These are phyloP conservation scores for Myzus persicae DNA, from an alignment of 1,140 invertebrate species.

Conservation along the genomic window DNA sequence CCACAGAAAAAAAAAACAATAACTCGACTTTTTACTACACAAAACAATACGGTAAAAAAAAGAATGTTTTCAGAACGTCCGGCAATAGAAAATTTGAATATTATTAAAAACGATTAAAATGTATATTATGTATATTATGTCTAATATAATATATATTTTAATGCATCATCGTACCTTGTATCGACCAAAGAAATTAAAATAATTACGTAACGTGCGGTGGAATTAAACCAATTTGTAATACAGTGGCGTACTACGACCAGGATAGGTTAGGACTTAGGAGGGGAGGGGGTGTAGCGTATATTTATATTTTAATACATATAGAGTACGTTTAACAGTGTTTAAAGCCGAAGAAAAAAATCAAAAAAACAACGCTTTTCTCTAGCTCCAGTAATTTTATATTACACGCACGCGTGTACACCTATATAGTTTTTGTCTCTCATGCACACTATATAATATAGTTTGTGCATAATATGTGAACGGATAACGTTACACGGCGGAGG, in stretches of 20 bases:
- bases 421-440: neutral
- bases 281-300: no score
- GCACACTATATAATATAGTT: neutral
- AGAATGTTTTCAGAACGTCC: slow-evolving; percentile 15
- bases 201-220: neutral
- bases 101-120: slow-evolving; percentile 29
- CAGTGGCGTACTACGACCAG: neutral
- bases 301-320: neutral
- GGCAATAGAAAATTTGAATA: slow-evolving; percentile 16
- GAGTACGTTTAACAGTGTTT: neutral
- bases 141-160: neutral
- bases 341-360: neutral
- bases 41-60: neutral
- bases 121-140: neutral
- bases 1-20: slow-evolving; percentile 37
- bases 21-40: neutral
- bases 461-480: neutral
- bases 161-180: neutral
- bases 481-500: neutral
- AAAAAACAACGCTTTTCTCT: neutral
- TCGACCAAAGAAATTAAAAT: slow-evolving; percentile 16
- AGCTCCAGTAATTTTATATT: neutral
- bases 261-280: no score
- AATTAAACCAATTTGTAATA: neutral
- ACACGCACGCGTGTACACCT: neutral